phyloP scores from a whole-genome alignment of 2,888 invertebrate genomes.

The Chrysodeixis includens region DNA sequence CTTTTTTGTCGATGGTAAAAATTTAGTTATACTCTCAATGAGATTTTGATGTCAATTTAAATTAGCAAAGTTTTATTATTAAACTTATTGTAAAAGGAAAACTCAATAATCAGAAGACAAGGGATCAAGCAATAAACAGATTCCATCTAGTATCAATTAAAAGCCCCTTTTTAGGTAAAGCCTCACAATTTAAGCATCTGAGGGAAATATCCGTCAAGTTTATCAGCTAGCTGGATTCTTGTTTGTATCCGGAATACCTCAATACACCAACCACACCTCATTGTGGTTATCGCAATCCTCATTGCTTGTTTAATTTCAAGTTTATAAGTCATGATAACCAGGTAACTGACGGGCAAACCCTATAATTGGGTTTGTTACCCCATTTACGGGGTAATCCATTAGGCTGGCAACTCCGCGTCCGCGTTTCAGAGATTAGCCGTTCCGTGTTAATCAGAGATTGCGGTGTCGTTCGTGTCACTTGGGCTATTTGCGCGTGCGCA shows the following conservation, averaged over 20 bases:
- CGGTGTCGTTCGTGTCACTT: constrained; percentile 68
- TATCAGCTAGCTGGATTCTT: constrained; percentile 9
- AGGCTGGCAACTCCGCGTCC: constrained; percentile 68
- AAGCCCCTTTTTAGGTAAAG: not conserved
- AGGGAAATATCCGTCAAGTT: not conserved
- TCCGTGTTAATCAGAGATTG: constrained; percentile 72
- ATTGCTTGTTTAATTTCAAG: constrained; percentile 49
- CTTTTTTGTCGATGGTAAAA: not conserved
- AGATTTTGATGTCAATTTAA: too few species aligned
- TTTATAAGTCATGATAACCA: constrained; percentile 55
- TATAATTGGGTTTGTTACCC: constrained; percentile 76
- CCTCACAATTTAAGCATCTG: not conserved
- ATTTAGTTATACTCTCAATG: too few species aligned
- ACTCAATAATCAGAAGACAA: too few species aligned
- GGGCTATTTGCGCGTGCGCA: constrained; percentile 67
- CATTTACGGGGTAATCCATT: constrained; percentile 76
- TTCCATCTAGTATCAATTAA: not conserved
- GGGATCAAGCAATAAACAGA: too few species aligned
- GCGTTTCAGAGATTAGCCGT: constrained; percentile 69
- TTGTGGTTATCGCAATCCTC: constrained; percentile 43
- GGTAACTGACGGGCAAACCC: constrained; percentile 57
- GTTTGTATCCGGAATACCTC: constrained; percentile 24
- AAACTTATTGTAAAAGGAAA: too few species aligned
- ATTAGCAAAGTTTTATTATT: too few species aligned
- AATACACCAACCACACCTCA: constrained; percentile 35